These are phyloP conservation scores for Ammodytes dubius DNA, from an alignment of 2,113 vertebrate species.

Conservation along the genomic window DNA sequence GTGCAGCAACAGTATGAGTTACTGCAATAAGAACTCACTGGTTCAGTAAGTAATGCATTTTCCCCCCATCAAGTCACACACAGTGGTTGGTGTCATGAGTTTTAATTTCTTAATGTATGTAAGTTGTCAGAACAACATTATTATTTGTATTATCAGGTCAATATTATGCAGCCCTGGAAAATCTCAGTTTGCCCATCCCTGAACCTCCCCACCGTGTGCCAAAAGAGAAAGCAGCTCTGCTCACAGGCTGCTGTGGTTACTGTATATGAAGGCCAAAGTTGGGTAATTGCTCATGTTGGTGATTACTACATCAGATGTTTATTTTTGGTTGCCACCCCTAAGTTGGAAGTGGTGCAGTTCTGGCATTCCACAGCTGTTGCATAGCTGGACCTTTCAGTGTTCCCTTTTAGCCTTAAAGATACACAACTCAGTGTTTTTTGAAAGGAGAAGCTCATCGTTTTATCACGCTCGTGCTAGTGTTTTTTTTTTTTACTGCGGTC, in stretches of 20 bases:
- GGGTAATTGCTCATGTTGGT: slow-evolving; percentile 48
- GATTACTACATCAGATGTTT: slow-evolving; percentile 44
- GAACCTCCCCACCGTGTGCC: slow-evolving; percentile 60
- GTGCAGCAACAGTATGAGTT: slow-evolving; percentile 9
- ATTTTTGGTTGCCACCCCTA: slow-evolving; percentile 40
- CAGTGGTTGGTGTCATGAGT: not conserved
- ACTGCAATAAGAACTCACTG: not conserved
- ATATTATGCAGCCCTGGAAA: slow-evolving; percentile 35
- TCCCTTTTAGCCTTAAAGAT: slow-evolving; percentile 72
- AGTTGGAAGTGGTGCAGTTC: slow-evolving; percentile 22
- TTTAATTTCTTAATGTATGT: not conserved
- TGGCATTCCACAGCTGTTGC: slow-evolving; percentile 41
- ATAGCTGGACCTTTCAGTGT: slow-evolving; percentile 43
- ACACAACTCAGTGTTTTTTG: slow-evolving; percentile 43
- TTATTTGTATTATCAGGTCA: slow-evolving; percentile 39
- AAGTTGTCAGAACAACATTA: not conserved
- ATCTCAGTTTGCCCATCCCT: slow-evolving; percentile 22
- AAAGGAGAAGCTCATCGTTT: slow-evolving; percentile 35
- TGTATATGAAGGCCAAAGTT: slow-evolving; percentile 45
- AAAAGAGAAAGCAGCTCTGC: slow-evolving; percentile 60
- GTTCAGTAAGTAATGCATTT: not conserved
- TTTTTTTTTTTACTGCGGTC: slow-evolving; percentile 41
- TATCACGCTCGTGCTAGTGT: slow-evolving; percentile 7
- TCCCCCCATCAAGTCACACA: not conserved
- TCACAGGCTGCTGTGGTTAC: slow-evolving; percentile 6